phyloP scores from a whole-genome alignment of 2,113 vertebrate species.

The Myotis davidii region DNA sequence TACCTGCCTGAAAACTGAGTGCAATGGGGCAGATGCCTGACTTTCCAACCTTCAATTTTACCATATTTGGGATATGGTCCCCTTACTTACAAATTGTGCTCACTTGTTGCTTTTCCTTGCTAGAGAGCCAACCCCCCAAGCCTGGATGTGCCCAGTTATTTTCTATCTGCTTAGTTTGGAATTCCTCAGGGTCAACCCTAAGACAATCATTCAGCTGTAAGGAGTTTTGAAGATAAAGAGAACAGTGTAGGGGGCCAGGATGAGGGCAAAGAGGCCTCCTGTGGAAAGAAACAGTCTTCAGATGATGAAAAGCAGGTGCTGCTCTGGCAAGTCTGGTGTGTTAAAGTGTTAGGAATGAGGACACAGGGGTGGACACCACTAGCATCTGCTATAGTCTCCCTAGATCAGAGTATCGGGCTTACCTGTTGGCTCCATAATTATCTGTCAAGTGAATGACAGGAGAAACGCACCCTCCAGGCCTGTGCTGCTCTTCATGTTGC shows the following conservation, averaged over 20 bases:
- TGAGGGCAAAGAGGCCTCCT: background rate
- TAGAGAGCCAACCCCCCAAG: rapidly evolving
- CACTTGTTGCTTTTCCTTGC: background rate
- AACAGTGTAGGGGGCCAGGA: rapidly evolving
- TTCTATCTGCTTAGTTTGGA: background rate
- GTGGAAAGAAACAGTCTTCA: background rate
- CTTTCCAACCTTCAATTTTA: background rate
- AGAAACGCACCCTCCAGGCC: background rate
- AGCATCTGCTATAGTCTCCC: background rate
- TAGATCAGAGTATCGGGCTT: background rate
- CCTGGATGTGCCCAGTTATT: background rate
- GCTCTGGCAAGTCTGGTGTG: rapidly evolving
- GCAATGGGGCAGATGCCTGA: rapidly evolving
- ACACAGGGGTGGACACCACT: rapidly evolving
- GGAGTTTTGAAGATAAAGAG: background rate
- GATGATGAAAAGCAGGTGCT: background rate
- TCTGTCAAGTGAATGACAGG: background rate
- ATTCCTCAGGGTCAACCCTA: rapidly evolving
- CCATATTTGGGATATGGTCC: no score
- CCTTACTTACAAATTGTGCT: background rate
- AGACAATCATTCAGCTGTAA: background rate
- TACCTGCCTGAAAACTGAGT: background rate
- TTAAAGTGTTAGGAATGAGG: background rate
- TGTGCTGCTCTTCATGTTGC: rapidly evolving
- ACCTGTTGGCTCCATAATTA: background rate